Evolutionary conservation across 2,888 invertebrate species (phyloP), one percentile per base, ranked within the genome.

Genomic region (Amiota communis): DNA sequence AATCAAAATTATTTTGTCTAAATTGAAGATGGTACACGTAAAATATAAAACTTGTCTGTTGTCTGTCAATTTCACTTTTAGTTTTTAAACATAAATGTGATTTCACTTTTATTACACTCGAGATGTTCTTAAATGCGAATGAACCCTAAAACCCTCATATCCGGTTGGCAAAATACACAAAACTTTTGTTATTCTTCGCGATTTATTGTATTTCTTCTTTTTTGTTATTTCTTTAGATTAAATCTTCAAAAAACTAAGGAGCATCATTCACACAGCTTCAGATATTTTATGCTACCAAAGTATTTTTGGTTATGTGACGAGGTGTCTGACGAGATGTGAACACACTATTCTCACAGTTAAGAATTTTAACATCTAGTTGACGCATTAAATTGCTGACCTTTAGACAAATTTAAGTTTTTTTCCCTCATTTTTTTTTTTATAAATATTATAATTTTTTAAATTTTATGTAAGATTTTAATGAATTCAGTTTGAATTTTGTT

Each of bases 61-160:
- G 64, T 36, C 61, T 53, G 71, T 23, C 72, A 57, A 80, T 80
- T 80, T 80, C 80, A 81, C 80, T 80, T 80, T 81, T 75, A 75
- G 56, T 68, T 61, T n/a, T 23, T 71, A 53, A 71, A 71, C 71
- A 36, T 70, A 17, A 17, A 64, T 12, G 53, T 61, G 77, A 81
- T 83, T 83, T 83, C 82, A 82, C 82, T 83, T 86, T 82, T 56
- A 67, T 53, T 56, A 36, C 23, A 47, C 15, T n/a, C 64, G 6
- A 61, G 48, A 57, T 67, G 56, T 69, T 61, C 61, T 36, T n/a
- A 20, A n/a, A 53, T 11, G 57, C 46, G 36, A 17, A 36, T 70
- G 61, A 61, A 53, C 63, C 57, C 36, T 53, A 15, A 67, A 68
- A 68, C 59, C 72, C 72, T 72, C 67, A 72, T 48, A 72, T 72